Evolutionary conservation across 2,888 invertebrate genomes (phyloP), one percentile per base, ranked within the genome.

Genomic region (Phortica magna): DNA sequence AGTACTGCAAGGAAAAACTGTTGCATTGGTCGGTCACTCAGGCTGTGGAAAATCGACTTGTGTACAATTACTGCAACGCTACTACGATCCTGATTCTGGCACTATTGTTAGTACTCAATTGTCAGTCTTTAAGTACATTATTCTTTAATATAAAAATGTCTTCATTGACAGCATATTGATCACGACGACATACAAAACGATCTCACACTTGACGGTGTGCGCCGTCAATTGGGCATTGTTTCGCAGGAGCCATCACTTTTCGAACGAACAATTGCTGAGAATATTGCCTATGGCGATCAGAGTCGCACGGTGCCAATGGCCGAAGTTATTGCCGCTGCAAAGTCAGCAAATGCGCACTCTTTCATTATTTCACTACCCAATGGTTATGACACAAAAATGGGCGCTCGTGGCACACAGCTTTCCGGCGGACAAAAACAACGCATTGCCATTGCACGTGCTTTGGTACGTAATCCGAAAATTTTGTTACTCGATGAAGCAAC

Each of bases 401-500:
- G 96, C 55, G 94, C 95, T 17, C 94, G 95, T 84, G 96, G 96
- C 2, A 95, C 96, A 0, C 96, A 96, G 81, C 91, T 96, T 48
- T 95, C 95, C 0, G 97, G 97, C 10, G 97, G 97, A 0, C 97
- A 98, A 91, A 97, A 97, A 89, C 97, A 97, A 89, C 93, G 97
- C 76, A 95, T 98, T 65, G 96, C 96, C 10, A 96, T 96, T 80
- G 96, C 96, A 0, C 93, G 96, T 67, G 96, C 96, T 0, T 92
- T 96, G 43, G 93, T 96, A 1, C 91, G 95, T 14, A 94, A 96
- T 88, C 96, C 96, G 0, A 93, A 94, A 78, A 94, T 96, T n/a
- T 89, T 95, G 53, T 90, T 95, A 9, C 91, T 95, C 0, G 96
- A 96, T 84, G 96, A 96, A 86, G 96, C 96, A 0, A 96, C 96